Evolutionary conservation across 2,888 invertebrate genomes (phyloP).

Genomic region (Keiferia lycopersicella): DNA sequence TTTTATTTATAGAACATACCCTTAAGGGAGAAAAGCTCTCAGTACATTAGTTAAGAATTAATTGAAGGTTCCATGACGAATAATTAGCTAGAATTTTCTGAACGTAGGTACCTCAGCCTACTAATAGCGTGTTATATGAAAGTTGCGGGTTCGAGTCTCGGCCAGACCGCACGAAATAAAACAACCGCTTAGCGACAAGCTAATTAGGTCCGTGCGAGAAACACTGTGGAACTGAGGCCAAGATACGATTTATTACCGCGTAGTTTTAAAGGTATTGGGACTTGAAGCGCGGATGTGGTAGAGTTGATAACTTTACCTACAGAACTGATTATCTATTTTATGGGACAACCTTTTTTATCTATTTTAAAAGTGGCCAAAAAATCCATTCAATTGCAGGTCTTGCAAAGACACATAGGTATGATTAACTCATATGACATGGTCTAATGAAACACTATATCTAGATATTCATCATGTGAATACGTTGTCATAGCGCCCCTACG

Average conservation of each 20-base stretch:
- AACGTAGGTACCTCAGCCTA: neutral
- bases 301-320: neutral
- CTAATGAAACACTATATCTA: no score
- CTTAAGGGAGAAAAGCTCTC: neutral
- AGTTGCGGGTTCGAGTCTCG: constrained; percentile 17
- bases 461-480: no score
- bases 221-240: constrained; percentile 8
- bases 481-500: no score
- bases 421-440: no score
- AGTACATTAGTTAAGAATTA: neutral
- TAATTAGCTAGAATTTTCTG: neutral
- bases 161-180: constrained; percentile 13
- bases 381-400: no score
- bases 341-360: no score
- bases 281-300: neutral
- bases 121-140: constrained; percentile 5
- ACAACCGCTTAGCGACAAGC: constrained; percentile 20
- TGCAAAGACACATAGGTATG: no score
- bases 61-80: neutral
- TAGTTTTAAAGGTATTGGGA: no score
- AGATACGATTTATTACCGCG: neutral
- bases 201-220: constrained; percentile 7
- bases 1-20: no score
- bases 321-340: no score
- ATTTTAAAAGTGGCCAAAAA: no score